Percentiles rank a stretch among this genome's conserved stretches.
Evolutionary conservation across 2,113 vertebrate genomes (phyloP).

Genomic region (Charina bottae): DNA sequence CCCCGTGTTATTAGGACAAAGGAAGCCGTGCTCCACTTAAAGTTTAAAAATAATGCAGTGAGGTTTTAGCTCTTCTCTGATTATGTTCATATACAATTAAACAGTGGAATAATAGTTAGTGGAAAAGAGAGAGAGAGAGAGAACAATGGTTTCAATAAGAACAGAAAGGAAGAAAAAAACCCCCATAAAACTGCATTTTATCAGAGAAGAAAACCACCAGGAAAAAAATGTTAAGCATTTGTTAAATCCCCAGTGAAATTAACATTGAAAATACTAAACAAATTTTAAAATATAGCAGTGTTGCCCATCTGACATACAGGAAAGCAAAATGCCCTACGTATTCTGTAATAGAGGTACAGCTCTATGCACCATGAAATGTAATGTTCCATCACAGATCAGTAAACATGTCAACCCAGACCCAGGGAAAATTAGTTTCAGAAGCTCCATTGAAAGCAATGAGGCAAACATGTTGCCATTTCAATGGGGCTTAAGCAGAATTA

Average conservation of each 20-base stretch:
- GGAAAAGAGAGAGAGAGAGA: neutral
- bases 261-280: conserved; percentile 53
- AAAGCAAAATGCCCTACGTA: conserved; percentile 16
- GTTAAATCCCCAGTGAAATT: conserved; percentile 54
- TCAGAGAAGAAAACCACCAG: conserved; percentile 27
- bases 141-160: neutral
- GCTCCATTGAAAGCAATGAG: neutral
- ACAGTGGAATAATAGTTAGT: neutral
- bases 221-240: conserved; percentile 49
- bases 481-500: neutral
- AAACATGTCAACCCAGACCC: conserved; percentile 9
- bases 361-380: neutral
- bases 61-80: neutral
- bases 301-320: conserved; percentile 19
- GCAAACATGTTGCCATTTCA: neutral
- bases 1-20: neutral
- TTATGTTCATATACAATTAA: neutral
- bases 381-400: neutral
- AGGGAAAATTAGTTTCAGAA: neutral
- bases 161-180: conserved; percentile 2
- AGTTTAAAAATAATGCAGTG: neutral
- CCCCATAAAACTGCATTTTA: neutral
- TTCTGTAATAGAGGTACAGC: conserved; percentile 6
- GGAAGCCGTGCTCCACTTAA: neutral
- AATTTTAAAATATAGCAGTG: conserved; percentile 25